Evolutionary conservation across 1,140 invertebrate species (phyloP).

Genomic region (Paracyclopina nana): DNA sequence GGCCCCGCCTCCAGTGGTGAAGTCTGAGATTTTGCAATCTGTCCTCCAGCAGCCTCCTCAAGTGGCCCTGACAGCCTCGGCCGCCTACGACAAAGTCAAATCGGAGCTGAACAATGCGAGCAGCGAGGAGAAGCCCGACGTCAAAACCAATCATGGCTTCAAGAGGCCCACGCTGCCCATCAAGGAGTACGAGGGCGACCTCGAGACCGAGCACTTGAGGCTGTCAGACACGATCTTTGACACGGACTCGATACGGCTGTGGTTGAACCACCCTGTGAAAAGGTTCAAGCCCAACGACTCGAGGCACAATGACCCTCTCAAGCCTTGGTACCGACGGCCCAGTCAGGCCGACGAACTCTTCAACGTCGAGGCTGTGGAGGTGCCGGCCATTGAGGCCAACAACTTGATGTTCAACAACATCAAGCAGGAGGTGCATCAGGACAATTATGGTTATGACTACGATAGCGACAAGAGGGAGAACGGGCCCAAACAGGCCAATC

Average conservation of each 20-base stretch:
- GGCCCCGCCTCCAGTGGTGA: too few species aligned
- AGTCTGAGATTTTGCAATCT: too few species aligned
- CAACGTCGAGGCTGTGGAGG: constrained; percentile 1
- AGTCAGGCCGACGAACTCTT: constrained; percentile 7
- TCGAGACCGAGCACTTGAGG: constrained; percentile 54
- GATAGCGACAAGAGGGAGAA: neutral
- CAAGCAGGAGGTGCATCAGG: too few species aligned
- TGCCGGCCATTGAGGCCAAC: neutral
- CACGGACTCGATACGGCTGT: constrained; percentile 56
- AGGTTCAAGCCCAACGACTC: constrained; percentile 37
- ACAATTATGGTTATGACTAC: neutral
- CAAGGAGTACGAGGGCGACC: constrained; percentile 46
- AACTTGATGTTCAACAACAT: too few species aligned
- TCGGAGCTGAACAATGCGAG: neutral
- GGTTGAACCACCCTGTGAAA: constrained; percentile 70
- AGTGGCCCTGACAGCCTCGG: too few species aligned
- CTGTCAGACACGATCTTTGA: constrained; percentile 63
- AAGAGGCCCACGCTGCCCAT: constrained; percentile 42
- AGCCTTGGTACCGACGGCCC: constrained; percentile 19
- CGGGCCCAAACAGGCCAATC: constrained; percentile 4
- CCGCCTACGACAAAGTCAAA: neutral
- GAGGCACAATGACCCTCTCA: constrained; percentile 19
- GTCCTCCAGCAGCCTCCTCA: too few species aligned
- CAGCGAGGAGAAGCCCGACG: neutral
- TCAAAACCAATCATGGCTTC: constrained; percentile 16